Conservation (phyloP, 2,888 invertebrate genomes). For the Ferdinandea cuprea region DNA sequence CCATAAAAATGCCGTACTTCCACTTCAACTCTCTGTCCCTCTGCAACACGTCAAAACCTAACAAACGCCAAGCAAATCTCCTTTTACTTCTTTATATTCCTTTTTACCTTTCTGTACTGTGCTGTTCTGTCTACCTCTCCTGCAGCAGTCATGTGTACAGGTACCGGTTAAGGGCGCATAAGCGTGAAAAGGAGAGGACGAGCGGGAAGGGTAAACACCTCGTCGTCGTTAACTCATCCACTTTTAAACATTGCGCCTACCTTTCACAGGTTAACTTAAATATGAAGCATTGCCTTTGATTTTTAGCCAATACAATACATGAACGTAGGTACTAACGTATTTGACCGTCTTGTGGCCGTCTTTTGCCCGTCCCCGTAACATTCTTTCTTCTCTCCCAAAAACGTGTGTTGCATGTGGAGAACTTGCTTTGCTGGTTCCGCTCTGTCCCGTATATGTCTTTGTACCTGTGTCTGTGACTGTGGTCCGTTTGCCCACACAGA, state of each 20-base stretch:
- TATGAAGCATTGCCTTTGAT: constrained; percentile 66
- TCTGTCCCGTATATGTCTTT: constrained; percentile 9
- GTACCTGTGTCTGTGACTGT: constrained; percentile 34
- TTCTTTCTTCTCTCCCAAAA: constrained; percentile 48
- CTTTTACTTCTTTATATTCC: constrained; percentile 50
- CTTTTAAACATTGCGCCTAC: constrained; percentile 67
- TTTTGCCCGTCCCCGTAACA: constrained; percentile 35
- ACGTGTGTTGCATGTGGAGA: constrained; percentile 30
- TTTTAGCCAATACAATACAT: constrained; percentile 42
- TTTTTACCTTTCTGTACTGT: constrained; percentile 36
- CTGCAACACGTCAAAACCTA: constrained; percentile 26
- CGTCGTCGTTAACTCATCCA: constrained; percentile 70
- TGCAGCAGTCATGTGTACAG: constrained; percentile 12
- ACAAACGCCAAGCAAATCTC: constrained; percentile 56
- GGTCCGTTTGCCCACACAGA: constrained; percentile 60
- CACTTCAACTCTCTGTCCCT: constrained; percentile 47
- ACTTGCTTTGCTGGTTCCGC: constrained; percentile 15
- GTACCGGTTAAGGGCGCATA: constrained; percentile 55
- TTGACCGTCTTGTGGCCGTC: constrained; percentile 19
- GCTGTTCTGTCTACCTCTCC: constrained; percentile 24
- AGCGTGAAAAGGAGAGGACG: constrained; percentile 39
- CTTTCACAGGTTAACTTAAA: constrained; percentile 64
- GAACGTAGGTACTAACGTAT: constrained; percentile 37
- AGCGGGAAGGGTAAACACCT: constrained; percentile 60
- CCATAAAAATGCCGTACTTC: constrained; percentile 68